phyloP scores from a whole-genome alignment of 2,797 vertebrate species.

The Furcifer pardalis region DNA sequence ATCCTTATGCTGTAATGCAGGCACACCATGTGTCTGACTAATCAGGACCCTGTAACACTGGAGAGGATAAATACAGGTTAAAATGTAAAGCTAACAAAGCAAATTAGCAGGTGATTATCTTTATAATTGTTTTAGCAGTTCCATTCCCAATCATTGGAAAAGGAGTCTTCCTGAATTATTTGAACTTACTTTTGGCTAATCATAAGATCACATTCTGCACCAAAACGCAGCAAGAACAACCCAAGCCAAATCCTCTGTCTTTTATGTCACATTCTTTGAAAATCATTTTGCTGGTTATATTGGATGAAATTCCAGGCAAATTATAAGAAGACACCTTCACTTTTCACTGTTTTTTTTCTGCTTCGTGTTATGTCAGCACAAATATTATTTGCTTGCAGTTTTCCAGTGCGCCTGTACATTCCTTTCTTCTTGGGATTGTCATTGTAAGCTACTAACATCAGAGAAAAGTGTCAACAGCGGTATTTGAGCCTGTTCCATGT shows the following conservation, averaged over 20 bases:
- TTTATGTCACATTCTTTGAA: background rate
- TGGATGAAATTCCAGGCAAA: background rate
- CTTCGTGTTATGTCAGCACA: conserved; percentile 12
- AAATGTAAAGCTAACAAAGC: background rate
- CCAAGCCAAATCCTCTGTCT: background rate
- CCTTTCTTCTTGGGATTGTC: conserved; percentile 49
- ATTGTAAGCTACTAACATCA: conserved; percentile 48
- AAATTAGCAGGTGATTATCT: background rate
- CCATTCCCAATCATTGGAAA: background rate
- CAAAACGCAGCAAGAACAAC: background rate
- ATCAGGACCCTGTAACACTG: too few species aligned
- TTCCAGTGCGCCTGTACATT: conserved; percentile 24
- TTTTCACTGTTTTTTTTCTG: conserved; percentile 17
- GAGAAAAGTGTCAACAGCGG: conserved; percentile 46
- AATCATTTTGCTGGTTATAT: background rate
- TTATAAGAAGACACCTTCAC: background rate
- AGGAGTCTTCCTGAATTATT: background rate
- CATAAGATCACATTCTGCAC: background rate
- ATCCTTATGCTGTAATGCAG: too few species aligned
- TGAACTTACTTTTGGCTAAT: background rate
- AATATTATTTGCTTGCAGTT: conserved; percentile 44
- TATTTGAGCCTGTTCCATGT: conserved; percentile 47
- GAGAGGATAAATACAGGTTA: too few species aligned
- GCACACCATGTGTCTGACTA: too few species aligned
- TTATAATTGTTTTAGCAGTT: background rate